These are phyloP conservation scores for Merluccius polli DNA, from an alignment of 2,797 vertebrate genomes.

Conservation along the genomic window DNA sequence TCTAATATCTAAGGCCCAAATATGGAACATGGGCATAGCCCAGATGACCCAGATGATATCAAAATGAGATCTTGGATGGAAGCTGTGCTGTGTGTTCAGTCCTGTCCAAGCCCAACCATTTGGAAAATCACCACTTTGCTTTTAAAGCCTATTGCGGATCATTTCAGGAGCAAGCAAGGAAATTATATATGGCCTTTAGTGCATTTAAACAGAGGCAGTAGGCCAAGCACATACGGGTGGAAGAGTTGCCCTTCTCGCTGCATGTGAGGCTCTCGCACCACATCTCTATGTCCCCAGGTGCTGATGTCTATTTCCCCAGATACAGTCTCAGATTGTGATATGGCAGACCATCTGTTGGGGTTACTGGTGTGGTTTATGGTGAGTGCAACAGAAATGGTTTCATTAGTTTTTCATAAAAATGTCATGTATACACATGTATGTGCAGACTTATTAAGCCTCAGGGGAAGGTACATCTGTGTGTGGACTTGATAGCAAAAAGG, in stretches of 20 bases:
- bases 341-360: constrained; percentile 39
- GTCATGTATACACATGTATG: background rate
- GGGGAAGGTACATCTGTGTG: background rate
- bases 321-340: constrained; percentile 21
- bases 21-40: background rate
- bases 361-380: background rate
- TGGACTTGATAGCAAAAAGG: background rate
- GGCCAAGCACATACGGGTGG: constrained; percentile 16
- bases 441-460: background rate
- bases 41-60: background rate
- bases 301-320: background rate
- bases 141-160: constrained; percentile 18
- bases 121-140: constrained; percentile 16
- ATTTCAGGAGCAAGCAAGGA: constrained; percentile 12
- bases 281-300: constrained; percentile 1
- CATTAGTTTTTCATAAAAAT: background rate
- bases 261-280: constrained; percentile 32
- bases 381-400: background rate
- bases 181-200: constrained; percentile 16
- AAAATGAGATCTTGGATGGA: background rate
- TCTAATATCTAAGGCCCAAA: constrained; percentile 1
- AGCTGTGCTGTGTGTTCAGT: background rate
- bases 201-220: constrained; percentile 25
- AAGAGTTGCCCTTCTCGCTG: constrained; percentile 29
- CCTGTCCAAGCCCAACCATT: background rate